Percentiles rank a stretch among this genome's conserved stretches.
Conservation (phyloP, 2,797 vertebrate genomes). For the Etheostoma nigrum region DNA sequence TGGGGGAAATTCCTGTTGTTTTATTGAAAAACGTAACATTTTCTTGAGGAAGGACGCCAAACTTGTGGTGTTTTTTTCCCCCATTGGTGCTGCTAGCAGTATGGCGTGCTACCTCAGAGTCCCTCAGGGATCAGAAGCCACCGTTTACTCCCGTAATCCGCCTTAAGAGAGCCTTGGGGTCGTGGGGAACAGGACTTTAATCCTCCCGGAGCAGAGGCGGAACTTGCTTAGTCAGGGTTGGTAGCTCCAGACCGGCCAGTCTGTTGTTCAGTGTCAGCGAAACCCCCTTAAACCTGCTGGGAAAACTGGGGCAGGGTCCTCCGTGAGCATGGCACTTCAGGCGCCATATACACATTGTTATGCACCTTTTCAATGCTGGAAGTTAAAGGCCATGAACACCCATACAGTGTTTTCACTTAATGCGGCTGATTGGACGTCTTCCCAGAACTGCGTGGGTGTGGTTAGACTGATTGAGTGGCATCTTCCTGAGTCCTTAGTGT, state of each 20-base stretch:
- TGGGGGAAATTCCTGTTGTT: too few species aligned
- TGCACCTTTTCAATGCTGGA: too few species aligned
- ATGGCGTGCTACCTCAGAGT: constrained; percentile 68
- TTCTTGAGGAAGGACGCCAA: too few species aligned
- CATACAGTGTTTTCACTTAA: too few species aligned
- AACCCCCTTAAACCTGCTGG: constrained; percentile 14
- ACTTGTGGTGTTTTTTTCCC: background rate
- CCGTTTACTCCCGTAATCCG: constrained; percentile 74
- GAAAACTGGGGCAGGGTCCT: constrained; percentile 3
- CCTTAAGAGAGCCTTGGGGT: constrained; percentile 75
- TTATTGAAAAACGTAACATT: too few species aligned
- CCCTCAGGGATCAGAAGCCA: constrained; percentile 71
- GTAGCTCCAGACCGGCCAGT: constrained; percentile 12
- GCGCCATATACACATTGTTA: background rate
- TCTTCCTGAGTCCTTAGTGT: too few species aligned
- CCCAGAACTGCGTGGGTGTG: too few species aligned
- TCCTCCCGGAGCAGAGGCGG: constrained; percentile 51
- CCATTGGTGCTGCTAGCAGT: constrained; percentile 7
- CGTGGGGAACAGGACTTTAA: constrained; percentile 73
- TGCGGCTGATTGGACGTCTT: too few species aligned
- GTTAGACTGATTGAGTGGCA: too few species aligned
- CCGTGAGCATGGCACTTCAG: constrained; percentile 27
- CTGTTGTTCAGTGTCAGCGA: constrained; percentile 5
- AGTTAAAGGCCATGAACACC: too few species aligned
- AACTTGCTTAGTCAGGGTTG: constrained; percentile 60